Base-by-base conservation (phyloP, 2,797 vertebrate species). In the Bryconaethiops microstoma region DNA sequence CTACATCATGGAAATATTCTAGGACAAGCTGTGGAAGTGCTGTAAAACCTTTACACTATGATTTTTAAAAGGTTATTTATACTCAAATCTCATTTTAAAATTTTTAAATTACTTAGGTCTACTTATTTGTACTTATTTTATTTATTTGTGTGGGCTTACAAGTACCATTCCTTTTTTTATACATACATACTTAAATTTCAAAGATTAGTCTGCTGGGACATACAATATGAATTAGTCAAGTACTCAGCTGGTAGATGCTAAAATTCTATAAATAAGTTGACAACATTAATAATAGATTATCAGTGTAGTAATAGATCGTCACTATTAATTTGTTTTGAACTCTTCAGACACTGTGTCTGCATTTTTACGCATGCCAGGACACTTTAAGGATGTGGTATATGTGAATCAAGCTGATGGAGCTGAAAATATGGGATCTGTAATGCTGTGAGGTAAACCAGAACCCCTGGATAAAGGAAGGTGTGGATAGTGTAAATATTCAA, bases 401-500 rank as follows among this genome's bases (percentile, higher is more conserved):
- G 13, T 42, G 55, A 60, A 74, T 60, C 55, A 76, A n/a, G 64
- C 74, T 80, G 69, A 82, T 73, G 71, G 25, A 59, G 73, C 50
- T 74, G 55, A 71, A 82, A 82, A 74, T 67, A 70, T 69, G 69
- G 81, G n/a, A 65, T 65, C n/a, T 10, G 9, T 59, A 10, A 7
- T 60, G 76, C 52, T 52, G 45, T 74, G 29, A 74, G 78, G 76
- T 68, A 71, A 69, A 74, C 64, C 67, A 79, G 67, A 79, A 74
- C 50, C 73, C 42, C 25, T 50, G 82, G 65, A 78, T 80, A 82
- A 80, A 83, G 76, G 48, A 82, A 79, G 55, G 71, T 69, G 52
- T 48, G 50, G 79, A 77, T 25, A 69, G 73, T 80, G 85, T 86
- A 86, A 88, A 88, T 88, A 88, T 85, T 88, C 82, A 85, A 86